Evolutionary conservation across 2,113 vertebrate species (phyloP), one percentile per base, ranked within the genome.

Genomic region (Donacobius atricapilla): DNA sequence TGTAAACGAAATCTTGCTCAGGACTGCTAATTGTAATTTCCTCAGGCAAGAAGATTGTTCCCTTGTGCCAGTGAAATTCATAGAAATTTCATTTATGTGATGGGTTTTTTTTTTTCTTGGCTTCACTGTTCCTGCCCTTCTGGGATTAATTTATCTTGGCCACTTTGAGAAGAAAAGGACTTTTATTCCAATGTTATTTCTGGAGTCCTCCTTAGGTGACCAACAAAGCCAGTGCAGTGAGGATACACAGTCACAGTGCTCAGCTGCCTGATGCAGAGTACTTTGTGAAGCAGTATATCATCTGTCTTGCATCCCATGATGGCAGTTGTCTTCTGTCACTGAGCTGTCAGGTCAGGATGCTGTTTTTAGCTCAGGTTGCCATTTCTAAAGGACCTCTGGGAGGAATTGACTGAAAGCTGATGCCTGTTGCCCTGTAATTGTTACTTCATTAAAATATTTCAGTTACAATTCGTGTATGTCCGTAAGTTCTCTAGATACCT

Each of bases 401-500:
- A 60, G 83, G 56, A 78, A 42, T 16, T 90, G 58, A 15, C 72
- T 90, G 92, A 81, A 86, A 81, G 44, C 47, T 92, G 86, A 65
- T 81, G 54, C 37, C 63, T 70, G 18, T 81, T 90, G 51, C 39
- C 35, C 54, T 89, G 63, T 86, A 83, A 92, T 93, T 93, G 76
- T 51, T 81, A 63, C 76, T 80, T 94, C 71, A 93, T 92, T 95
- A 93, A 86, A 94, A 94, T 93, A 89, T 71, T 93, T 89, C 89
- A 53, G 25, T 81, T 89, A 15, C 53, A 39, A 44, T 95, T 91
- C 72, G 56, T 87, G 8, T 68, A 40, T 69, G 44, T 40, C 40
- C 53, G 11, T 53, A 65, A 78, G 60, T 86, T 93, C n/a, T 94
- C 58, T 63, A 73, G 87, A 66, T 70, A 80, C 47, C 71, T 77